Evolutionary conservation across 1,140 invertebrate genomes (phyloP).

Genomic region (Conus betulinus): DNA sequence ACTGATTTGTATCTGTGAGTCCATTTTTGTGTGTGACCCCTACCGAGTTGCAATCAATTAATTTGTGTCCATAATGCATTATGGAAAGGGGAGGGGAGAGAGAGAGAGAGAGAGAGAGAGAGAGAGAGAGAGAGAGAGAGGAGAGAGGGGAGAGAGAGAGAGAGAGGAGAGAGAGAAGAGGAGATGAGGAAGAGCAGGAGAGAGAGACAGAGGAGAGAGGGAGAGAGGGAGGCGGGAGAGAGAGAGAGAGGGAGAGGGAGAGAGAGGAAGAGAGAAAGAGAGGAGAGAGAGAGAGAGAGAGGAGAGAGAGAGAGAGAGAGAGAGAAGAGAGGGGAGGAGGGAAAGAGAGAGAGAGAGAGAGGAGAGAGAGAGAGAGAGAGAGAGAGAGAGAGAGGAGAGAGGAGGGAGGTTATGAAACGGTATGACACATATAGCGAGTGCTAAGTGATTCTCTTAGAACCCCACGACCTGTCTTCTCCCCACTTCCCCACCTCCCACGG

Average conservation of each 20-base stretch:
- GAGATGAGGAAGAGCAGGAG: background rate
- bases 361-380: background rate
- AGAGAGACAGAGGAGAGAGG: background rate
- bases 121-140: background rate
- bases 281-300: background rate
- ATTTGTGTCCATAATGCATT: no score
- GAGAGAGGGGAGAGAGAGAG: background rate
- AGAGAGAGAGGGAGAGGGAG: background rate
- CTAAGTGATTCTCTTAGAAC: no score
- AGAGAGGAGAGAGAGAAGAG: background rate
- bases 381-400: background rate
- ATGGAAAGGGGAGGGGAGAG: no score
- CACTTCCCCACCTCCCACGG: no score
- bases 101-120: background rate
- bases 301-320: slow-evolving; percentile 5
- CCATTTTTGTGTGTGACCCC: no score
- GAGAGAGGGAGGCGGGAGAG: background rate
- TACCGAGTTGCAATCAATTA: no score
- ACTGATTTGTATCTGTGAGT: no score
- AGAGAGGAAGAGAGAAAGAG: background rate
- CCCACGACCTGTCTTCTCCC: no score
- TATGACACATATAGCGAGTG: no score
- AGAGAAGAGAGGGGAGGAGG: background rate
- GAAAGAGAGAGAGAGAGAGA: background rate
- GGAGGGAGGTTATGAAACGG: no score